Evolutionary conservation across 2,113 vertebrate genomes (phyloP), one percentile per base, ranked within the genome.

Genomic region (Mobula hypostoma): DNA sequence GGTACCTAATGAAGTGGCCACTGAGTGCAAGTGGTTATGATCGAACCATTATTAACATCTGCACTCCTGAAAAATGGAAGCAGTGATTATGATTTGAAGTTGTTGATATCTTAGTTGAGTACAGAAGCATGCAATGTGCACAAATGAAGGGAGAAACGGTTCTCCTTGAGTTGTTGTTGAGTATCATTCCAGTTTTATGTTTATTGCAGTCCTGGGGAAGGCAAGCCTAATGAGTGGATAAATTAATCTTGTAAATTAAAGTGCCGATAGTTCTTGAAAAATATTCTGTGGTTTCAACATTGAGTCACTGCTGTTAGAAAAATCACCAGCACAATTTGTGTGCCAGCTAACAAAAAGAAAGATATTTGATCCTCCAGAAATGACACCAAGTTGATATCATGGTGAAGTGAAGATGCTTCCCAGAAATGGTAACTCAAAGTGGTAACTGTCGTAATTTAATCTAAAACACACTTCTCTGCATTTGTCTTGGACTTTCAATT

Each of bases 281-380:
- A 70, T n/a, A 70, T 9, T 61, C 7, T 24, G 19, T 36, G 8
- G 8, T 29, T 91, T 36, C 87, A 91, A n/a, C n/a, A 36, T 68
- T 92, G 66, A 63, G 68, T 92, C 66, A 36, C 66, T 66, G 66
- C 88, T 70, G 63, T 92, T 36, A 68, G n/a, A 91, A 91, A 91
- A 63, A 27, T 93, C 36, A 8, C 68, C 70, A 56, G 91, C 68
- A 93, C 19, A 68, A 74, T 56, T 93, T 6, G 36, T 93, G 36
- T 27, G 68, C 36, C 21, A 74, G 61, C 32, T 32, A 56, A 93
- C 63, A 90, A n/a, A 11, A 7, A 24, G 68, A 74, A 76, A 40
- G 70, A 93, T 36, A 74, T 74, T 74, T 36, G 40, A 56, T 56
- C 19, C 91, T 76, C 70, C 40, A 72, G 66, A 90, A 66, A 66